These are phyloP conservation scores for Anhinga anhinga DNA, from an alignment of 2,113 vertebrate species.

Conservation along the genomic window DNA sequence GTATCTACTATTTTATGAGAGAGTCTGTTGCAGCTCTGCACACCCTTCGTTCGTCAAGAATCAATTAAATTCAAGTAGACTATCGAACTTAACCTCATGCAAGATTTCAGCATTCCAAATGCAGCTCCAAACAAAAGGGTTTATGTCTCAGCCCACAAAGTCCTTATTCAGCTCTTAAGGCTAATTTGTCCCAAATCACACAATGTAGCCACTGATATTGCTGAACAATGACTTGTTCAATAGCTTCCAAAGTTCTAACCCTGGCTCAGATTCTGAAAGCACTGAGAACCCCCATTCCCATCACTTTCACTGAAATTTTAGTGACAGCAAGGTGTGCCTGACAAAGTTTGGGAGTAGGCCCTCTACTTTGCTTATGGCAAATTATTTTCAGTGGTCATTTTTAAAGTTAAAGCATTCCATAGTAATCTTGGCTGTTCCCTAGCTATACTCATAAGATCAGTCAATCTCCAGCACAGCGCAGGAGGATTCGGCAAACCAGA, in stretches of 20 bases:
- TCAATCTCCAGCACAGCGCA: not conserved
- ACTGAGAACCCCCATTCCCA: not conserved
- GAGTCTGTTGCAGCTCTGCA: slow-evolving; percentile 14
- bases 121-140: slow-evolving; percentile 71
- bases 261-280: slow-evolving; percentile 1
- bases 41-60: slow-evolving; percentile 54
- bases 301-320: not conserved
- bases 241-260: slow-evolving; percentile 66
- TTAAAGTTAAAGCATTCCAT: not conserved
- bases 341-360: not conserved
- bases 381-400: not conserved
- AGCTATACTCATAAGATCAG: not conserved
- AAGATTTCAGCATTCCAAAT: slow-evolving; percentile 71
- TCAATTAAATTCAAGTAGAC: slow-evolving; percentile 66
- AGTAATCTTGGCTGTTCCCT: not conserved
- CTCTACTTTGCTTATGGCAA: not conserved
- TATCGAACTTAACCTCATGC: slow-evolving; percentile 70
- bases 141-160: slow-evolving; percentile 72
- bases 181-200: slow-evolving; percentile 76
- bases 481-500: slow-evolving; percentile 16
- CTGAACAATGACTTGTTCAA: slow-evolving; percentile 73
- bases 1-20: slow-evolving; percentile 5
- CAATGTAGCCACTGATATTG: slow-evolving; percentile 74
- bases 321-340: not conserved
- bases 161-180: slow-evolving; percentile 74